These are phyloP conservation scores for Alca torda DNA, from an alignment of 2,797 vertebrate genomes.

Conservation along the genomic window DNA sequence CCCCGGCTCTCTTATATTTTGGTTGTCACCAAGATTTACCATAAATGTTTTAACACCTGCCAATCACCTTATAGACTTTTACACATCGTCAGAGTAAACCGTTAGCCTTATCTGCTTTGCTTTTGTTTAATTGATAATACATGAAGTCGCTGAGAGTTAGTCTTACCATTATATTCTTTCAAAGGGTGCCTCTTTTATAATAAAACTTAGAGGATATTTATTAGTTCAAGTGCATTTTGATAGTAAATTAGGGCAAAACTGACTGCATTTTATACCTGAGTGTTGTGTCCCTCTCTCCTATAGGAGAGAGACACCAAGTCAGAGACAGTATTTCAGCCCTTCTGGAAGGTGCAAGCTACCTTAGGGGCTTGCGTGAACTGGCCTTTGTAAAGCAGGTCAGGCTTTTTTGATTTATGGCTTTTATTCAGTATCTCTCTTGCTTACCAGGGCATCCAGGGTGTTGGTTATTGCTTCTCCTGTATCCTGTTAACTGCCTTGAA, in stretches of 20 bases:
- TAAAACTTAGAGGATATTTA: background rate
- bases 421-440: background rate
- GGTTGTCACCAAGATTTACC: background rate
- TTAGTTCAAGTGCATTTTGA: background rate
- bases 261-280: background rate
- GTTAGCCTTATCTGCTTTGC: background rate
- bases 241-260: background rate
- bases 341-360: background rate
- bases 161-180: background rate
- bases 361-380: background rate
- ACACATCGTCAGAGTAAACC: background rate
- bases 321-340: background rate
- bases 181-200: background rate
- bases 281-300: background rate
- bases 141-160: background rate
- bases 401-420: background rate
- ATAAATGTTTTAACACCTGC: background rate
- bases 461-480: background rate
- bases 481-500: background rate
- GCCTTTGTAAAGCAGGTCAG: background rate
- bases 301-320: background rate
- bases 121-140: background rate
- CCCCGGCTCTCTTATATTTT: background rate
- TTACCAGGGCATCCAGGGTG: background rate
- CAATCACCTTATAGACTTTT: background rate